A percentile compares a stretch with the other conserved stretches of the same genome.
These are phyloP conservation scores for Ophonus ardosiacus DNA, from an alignment of 2,888 invertebrate species.

Conservation along the genomic window DNA sequence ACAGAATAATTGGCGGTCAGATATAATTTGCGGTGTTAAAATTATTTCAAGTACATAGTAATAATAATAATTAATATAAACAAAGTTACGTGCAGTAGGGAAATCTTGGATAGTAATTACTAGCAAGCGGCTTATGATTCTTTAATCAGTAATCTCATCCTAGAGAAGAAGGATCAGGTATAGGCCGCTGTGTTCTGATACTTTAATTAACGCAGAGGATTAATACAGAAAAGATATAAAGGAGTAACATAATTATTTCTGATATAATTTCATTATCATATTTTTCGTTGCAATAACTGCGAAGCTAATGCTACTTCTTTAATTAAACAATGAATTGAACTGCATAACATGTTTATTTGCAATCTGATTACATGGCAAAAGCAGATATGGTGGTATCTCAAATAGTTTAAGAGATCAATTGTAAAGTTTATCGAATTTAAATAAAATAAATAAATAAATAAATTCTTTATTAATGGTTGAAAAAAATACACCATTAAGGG, in stretches of 20 bases:
- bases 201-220: background rate
- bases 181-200: background rate
- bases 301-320: no score
- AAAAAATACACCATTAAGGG: no score
- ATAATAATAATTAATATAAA: conserved; percentile 59
- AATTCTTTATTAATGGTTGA: no score
- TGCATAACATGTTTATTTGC: no score
- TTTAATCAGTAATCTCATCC: conserved; percentile 15
- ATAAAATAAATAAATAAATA: no score
- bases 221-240: background rate
- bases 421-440: no score
- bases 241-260: background rate
- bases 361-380: no score
- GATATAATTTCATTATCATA: background rate
- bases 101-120: background rate
- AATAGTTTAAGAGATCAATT: no score
- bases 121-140: conserved; percentile 16
- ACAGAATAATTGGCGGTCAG: conserved; percentile 44
- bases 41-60: conserved; percentile 59
- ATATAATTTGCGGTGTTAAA: conserved; percentile 59
- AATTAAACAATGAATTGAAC: no score
- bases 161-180: background rate
- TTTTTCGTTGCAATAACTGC: background rate
- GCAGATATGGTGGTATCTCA: no score
- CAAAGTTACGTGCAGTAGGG: conserved; percentile 35